Base-by-base conservation (phyloP, 1,140 invertebrate genomes). In the Trichoplusia ni region DNA sequence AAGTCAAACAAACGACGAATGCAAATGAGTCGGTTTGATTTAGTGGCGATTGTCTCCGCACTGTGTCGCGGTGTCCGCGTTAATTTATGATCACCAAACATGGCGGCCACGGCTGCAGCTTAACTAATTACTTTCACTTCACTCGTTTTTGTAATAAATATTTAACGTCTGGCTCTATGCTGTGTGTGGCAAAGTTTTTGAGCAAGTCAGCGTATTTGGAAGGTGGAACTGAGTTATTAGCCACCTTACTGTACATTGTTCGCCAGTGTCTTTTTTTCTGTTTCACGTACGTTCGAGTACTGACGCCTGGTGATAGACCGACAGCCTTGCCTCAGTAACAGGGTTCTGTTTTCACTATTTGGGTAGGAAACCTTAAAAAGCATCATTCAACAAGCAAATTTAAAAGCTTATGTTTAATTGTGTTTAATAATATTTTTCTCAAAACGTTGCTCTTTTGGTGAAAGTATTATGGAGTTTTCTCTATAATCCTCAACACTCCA, bases 141-240 rank as follows among this genome's bases (percentile, higher is more conserved):
- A n/a, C 29, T 40, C 38, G 40, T n/a, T 9, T 1, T 21, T 44
- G 40, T 44, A 3, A 44, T 44, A 44, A 44, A 44, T 44, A 44
- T 44, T 44, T 23, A 44, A 44, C 40, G 40, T 44, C 21, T 44
- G n/a, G n/a, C 11, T 44, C 40, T 44, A 44, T 23, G 18, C n/a
- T 6, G 40, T 19, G 18, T 25, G 1, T 9, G 2, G n/a, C 5
- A 23, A 4, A 11, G 7, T 23, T 40, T 40, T 40, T 40, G 9
- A 44, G 40, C 9, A 33, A 11, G n/a, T n/a, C n/a, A n/a, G n/a
- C n/a, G n/a, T n/a, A 25, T 25, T 21, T 40, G 9, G 38, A 16
- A 11, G 11, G 8, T 33, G n/a, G n/a, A 33, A 8, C 29, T 33
- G 2, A 0, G 11, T 8, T 8, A 33, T 2, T 33, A 8, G 9